phyloP scores from a whole-genome alignment of 1,140 invertebrate genomes.

The Trypoxylus dichotomus region DNA sequence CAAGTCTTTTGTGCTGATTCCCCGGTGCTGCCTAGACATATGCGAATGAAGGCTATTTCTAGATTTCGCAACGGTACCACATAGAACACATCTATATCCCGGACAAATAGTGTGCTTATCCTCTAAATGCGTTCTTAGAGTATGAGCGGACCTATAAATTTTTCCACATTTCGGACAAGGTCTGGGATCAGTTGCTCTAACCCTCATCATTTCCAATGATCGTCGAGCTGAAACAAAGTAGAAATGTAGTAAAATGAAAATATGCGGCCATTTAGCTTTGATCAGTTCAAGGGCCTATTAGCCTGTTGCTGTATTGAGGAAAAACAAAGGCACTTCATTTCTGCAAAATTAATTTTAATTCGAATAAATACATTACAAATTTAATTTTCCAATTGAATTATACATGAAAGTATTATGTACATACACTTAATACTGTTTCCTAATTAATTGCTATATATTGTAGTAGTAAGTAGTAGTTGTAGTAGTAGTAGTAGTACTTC shows the following conservation, averaged over 20 bases:
- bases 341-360: conserved; percentile 22
- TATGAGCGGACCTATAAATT: conserved; percentile 89
- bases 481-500: too few relatives aligned
- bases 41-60: conserved; percentile 88
- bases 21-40: conserved; percentile 88
- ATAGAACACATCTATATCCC: conserved; percentile 86
- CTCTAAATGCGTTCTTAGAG: conserved; percentile 84
- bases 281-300: not conserved
- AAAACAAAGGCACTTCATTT: not conserved
- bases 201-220: conserved; percentile 79
- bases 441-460: too few relatives aligned
- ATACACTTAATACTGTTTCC: not conserved
- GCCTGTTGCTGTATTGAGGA: not conserved
- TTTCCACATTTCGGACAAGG: conserved; percentile 92
- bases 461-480: too few relatives aligned
- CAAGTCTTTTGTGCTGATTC: conserved; percentile 89
- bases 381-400: not conserved
- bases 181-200: conserved; percentile 85
- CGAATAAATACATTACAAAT: conserved; percentile 12
- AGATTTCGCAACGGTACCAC: conserved; percentile 89
- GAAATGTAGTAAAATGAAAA: not conserved
- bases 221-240: conserved; percentile 64
- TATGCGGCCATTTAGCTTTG: not conserved
- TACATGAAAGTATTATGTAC: not conserved
- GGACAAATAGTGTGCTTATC: conserved; percentile 92